phyloP scores from a whole-genome alignment of 1,140 invertebrate genomes.

The Lepidurus packardi region DNA sequence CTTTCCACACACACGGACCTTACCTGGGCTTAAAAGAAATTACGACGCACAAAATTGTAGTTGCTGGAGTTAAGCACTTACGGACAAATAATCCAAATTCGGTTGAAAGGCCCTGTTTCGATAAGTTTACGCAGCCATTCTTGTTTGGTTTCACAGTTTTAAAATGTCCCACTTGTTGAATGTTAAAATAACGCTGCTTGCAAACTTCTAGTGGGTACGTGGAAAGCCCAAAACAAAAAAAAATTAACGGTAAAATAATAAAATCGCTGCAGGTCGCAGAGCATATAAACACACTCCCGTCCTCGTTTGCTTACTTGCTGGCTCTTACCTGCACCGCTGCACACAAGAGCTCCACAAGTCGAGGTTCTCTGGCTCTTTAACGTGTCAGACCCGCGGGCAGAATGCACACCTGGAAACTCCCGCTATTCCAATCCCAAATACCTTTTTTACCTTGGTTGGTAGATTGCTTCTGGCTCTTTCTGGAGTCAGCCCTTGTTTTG shows the following conservation, averaged over 20 bases:
- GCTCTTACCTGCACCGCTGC: not conserved
- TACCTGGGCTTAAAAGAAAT: too few species aligned
- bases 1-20: too few species aligned
- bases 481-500: not conserved
- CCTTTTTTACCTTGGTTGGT: not conserved
- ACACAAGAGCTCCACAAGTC: not conserved
- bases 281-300: not conserved
- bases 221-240: not conserved
- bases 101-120: too few species aligned
- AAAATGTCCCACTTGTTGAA: not conserved
- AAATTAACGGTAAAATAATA: not conserved
- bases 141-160: too few species aligned
- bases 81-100: too few species aligned
- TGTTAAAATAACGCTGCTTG: not conserved
- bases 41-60: too few species aligned
- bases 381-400: not conserved
- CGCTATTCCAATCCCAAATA: slow-evolving; percentile 2
- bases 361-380: not conserved
- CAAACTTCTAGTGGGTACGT: not conserved
- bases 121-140: too few species aligned
- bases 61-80: too few species aligned
- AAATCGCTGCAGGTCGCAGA: not conserved
- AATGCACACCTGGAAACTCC: not conserved
- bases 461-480: slow-evolving; percentile 18
- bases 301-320: not conserved